Percentiles rank a stretch among this genome's conserved stretches.
phyloP scores from a whole-genome alignment of 2,113 vertebrate genomes.

The Neomonachus schauinslandi region DNA sequence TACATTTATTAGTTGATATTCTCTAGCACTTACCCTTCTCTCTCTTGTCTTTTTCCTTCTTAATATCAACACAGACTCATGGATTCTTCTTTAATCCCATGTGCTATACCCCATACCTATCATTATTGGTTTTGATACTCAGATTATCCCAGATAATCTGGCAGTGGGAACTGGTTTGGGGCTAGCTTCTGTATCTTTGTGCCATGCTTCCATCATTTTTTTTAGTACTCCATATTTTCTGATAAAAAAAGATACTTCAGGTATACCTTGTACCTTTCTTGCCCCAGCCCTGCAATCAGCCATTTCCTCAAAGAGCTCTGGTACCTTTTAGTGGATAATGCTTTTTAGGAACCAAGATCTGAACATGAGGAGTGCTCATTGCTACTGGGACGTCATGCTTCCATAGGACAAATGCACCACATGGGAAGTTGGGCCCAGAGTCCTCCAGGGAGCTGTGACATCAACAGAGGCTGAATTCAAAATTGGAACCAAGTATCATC shows the following conservation, averaged over 20 bases:
- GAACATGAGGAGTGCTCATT: not conserved
- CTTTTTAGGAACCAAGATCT: not conserved
- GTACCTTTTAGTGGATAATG: not conserved
- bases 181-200: not conserved
- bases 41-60: not conserved
- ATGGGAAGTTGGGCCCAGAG: not conserved
- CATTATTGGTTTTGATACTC: not conserved
- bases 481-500: not conserved
- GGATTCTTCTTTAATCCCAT: not conserved
- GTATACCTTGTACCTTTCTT: not conserved
- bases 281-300: not conserved
- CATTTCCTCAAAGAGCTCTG: constrained; percentile 4
- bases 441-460: not conserved
- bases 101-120: not conserved
- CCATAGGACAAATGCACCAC: not conserved
- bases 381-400: not conserved
- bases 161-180: not conserved
- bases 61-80: not conserved
- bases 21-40: not conserved
- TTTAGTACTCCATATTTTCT: not conserved
- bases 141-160: not conserved
- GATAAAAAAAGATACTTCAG: not conserved
- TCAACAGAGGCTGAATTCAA: not conserved
- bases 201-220: not conserved
- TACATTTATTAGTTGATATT: not conserved